A percentile compares a stretch with the other conserved stretches of the same genome.
phyloP scores from a whole-genome alignment of 2,888 invertebrate genomes.

The Phrixothrix hirtus region DNA sequence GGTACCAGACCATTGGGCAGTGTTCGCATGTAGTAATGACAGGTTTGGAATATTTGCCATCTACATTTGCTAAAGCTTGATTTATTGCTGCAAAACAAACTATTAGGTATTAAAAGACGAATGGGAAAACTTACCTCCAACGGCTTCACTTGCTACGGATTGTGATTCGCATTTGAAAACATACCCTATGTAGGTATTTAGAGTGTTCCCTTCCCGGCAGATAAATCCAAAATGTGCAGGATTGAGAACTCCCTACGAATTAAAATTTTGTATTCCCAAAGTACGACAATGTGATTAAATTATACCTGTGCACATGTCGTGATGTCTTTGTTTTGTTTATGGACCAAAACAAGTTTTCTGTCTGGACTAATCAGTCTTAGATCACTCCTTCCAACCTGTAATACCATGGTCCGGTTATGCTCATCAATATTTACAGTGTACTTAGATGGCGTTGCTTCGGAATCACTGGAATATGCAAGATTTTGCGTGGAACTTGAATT shows the following conservation, averaged over 20 bases:
- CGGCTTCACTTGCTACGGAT: conserved; percentile 79
- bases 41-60: conserved; percentile 63
- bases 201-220: conserved; percentile 72
- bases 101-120: no score
- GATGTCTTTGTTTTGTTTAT: conserved; percentile 86
- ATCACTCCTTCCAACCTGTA: conserved; percentile 85
- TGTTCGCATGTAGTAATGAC: conserved; percentile 85
- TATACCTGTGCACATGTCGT: conserved; percentile 79
- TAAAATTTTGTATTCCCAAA: no score
- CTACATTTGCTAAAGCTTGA: conserved; percentile 67
- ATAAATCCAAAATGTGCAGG: conserved; percentile 93
- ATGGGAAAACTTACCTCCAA: conserved; percentile 55
- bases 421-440: conserved; percentile 56
- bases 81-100: conserved; percentile 67
- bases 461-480: conserved; percentile 11
- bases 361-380: conserved; percentile 91
- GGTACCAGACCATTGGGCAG: conserved; percentile 95
- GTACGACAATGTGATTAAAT: no score
- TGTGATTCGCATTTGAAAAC: conserved; percentile 89
- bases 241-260: conserved; percentile 77
- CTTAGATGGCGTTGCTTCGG: conserved; percentile 10
- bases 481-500: conserved; percentile 11
- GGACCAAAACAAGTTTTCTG: conserved; percentile 84
- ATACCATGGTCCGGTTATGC: conserved; percentile 91
- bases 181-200: conserved; percentile 75